Evolutionary conservation across 2,797 vertebrate species (phyloP).

Genomic region (Nothura maculosa): DNA sequence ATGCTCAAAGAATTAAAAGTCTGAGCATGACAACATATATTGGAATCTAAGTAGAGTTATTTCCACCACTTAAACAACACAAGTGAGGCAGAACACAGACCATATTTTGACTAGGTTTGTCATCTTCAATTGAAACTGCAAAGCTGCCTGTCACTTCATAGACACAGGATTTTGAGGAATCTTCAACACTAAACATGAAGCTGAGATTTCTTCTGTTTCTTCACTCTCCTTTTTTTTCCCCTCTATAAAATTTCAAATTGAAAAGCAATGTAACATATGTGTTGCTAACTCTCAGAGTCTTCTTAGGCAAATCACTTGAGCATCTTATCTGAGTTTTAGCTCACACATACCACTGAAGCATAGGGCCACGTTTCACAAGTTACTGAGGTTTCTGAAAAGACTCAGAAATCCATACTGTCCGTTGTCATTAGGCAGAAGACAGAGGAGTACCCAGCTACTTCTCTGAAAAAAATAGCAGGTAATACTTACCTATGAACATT

Average conservation of each 20-base stretch:
- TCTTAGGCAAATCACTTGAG: background rate
- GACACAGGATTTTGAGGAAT: background rate
- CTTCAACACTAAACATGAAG: background rate
- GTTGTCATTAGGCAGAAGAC: background rate
- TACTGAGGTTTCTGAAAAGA: background rate
- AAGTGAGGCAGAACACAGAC: background rate
- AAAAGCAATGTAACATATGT: background rate
- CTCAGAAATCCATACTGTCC: background rate
- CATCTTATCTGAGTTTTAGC: background rate
- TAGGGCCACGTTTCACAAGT: background rate
- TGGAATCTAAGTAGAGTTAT: background rate
- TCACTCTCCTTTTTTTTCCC: background rate
- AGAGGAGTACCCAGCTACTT: background rate
- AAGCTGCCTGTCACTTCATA: background rate
- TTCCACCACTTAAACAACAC: background rate
- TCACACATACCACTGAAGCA: background rate
- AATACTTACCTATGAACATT: background rate
- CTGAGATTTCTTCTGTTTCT: background rate
- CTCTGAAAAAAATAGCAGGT: background rate
- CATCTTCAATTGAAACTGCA: background rate
- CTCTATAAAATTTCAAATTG: background rate
- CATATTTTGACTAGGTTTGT: background rate
- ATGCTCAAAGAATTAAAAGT: background rate
- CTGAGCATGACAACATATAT: rapidly evolving
- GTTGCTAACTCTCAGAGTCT: background rate